Evolutionary conservation across 2,113 vertebrate genomes (phyloP).

Genomic region (Pluvianellus socialis): DNA sequence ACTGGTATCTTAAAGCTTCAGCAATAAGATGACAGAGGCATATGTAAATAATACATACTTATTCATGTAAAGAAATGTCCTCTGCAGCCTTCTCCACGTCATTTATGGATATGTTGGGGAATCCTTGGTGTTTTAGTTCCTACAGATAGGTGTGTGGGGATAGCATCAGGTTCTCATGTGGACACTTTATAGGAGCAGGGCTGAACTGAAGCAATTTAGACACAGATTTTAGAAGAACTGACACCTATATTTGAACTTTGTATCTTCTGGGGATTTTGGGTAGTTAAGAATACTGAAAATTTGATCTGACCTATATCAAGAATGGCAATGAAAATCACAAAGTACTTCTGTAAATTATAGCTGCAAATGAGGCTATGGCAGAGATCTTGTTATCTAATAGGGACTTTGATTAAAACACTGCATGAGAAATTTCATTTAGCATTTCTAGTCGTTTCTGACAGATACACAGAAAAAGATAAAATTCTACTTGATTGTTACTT

Average conservation of each 20-base stretch:
- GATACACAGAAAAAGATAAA: background rate
- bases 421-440: background rate
- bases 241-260: background rate
- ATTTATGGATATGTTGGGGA: background rate
- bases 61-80: background rate
- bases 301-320: background rate
- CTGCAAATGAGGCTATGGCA: background rate
- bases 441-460: background rate
- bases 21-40: background rate
- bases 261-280: background rate
- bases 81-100: background rate
- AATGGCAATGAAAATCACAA: background rate
- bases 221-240: background rate
- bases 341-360: background rate
- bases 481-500: background rate
- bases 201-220: background rate
- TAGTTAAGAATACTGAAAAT: background rate
- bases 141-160: background rate
- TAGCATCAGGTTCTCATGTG: background rate
- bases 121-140: background rate
- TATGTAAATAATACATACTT: background rate
- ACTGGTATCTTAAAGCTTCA: background rate
- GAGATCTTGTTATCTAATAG: background rate
- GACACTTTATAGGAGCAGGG: background rate
- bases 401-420: background rate